Evolutionary conservation across 2,888 invertebrate species (phyloP).

Genomic region (Drepanosiphum platanoidis): DNA sequence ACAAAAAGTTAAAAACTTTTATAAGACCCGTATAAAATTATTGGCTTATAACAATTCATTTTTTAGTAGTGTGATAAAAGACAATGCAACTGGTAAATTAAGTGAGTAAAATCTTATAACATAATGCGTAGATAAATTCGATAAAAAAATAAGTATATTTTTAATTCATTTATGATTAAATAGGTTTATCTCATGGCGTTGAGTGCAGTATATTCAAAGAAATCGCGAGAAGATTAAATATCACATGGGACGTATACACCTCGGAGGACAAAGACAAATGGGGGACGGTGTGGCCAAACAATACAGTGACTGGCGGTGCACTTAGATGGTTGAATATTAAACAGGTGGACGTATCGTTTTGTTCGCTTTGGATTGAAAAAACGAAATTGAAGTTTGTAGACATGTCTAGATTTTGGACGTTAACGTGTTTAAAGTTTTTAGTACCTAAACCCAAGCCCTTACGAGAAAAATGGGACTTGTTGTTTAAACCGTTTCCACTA

Average conservation of each 20-base stretch:
- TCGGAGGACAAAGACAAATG: slow-evolving; percentile 59
- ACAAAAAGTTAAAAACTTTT: slow-evolving; percentile 44
- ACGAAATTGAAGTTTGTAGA: slow-evolving; percentile 46
- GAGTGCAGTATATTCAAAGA: slow-evolving; percentile 63
- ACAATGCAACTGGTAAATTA: slow-evolving; percentile 36
- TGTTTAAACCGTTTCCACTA: slow-evolving; percentile 62
- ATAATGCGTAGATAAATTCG: background rate
- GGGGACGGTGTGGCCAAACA: slow-evolving; percentile 61
- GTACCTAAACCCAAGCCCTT: slow-evolving; percentile 62
- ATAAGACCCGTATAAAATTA: slow-evolving; percentile 24
- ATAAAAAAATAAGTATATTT: background rate
- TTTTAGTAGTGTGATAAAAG: slow-evolving; percentile 34
- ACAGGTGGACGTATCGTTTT: slow-evolving; percentile 62
- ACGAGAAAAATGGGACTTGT: slow-evolving; percentile 59
- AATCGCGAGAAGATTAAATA: slow-evolving; percentile 59
- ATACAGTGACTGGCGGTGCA: slow-evolving; percentile 61
- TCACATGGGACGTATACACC: slow-evolving; percentile 49
- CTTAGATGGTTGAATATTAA: slow-evolving; percentile 41
- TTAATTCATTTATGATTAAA: background rate
- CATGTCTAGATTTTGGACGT: slow-evolving; percentile 63
- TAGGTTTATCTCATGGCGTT: slow-evolving; percentile 62
- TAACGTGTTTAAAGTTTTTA: slow-evolving; percentile 63
- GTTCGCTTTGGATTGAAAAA: slow-evolving; percentile 63
- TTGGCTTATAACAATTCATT: slow-evolving; percentile 45
- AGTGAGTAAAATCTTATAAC: slow-evolving; percentile 23